Percentiles rank a stretch among this genome's conserved stretches.
These are phyloP conservation scores for Mimas tiliae DNA, from an alignment of 2,888 invertebrate species.

Conservation along the genomic window DNA sequence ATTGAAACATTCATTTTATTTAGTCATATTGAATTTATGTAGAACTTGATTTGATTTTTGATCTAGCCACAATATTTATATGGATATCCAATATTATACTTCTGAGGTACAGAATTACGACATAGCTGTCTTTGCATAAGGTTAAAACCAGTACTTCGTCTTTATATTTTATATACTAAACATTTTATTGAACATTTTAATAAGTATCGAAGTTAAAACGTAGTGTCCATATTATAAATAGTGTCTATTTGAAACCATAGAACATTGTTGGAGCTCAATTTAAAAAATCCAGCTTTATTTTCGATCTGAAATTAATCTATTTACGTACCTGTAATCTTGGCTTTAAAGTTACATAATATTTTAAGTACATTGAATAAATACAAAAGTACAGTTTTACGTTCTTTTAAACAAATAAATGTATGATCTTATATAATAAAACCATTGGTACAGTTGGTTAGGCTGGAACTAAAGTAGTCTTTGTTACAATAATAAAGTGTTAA, in stretches of 20 bases:
- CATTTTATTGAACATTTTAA: constrained; percentile 2
- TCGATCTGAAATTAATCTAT: neutral
- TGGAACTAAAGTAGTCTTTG: too few relatives aligned
- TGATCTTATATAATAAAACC: neutral
- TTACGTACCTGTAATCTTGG: neutral
- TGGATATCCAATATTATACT: neutral
- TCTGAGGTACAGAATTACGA: constrained; percentile 4
- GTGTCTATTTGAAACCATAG: neutral
- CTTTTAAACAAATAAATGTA: neutral
- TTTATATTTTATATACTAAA: neutral
- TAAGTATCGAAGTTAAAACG: constrained; percentile 13
- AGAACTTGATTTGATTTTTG: too few relatives aligned
- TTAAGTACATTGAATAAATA: neutral
- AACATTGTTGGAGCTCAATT: neutral
- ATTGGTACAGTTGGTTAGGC: too few relatives aligned
- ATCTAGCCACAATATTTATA: too few relatives aligned
- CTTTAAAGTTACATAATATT: neutral
- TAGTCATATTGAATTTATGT: too few relatives aligned
- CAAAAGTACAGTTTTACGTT: neutral
- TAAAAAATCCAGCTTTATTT: neutral
- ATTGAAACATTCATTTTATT: too few relatives aligned
- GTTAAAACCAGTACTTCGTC: constrained; percentile 14
- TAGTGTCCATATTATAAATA: neutral
- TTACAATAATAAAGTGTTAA: too few relatives aligned
- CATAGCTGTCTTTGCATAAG: neutral